Conservation (phyloP, 2,113 vertebrate genomes). For the Ariopsis seemanni region DNA sequence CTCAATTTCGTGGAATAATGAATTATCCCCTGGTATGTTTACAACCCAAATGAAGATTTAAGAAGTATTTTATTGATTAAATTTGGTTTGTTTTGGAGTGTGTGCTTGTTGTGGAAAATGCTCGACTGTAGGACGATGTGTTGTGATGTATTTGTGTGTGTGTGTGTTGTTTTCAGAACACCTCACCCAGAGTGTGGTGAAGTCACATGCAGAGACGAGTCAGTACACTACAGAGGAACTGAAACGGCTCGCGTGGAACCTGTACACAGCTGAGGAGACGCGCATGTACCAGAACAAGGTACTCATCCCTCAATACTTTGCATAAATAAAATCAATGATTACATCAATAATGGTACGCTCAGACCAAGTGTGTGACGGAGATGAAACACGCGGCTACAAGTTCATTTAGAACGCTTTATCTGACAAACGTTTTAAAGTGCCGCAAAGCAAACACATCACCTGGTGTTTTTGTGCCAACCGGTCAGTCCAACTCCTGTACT, state of each 20-base stretch:
- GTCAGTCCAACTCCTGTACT: too few species aligned
- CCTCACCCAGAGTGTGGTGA: slow-evolving; percentile 84
- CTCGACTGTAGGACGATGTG: neutral
- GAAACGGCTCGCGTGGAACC: slow-evolving; percentile 80
- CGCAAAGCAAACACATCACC: too few species aligned
- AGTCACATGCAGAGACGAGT: slow-evolving; percentile 86
- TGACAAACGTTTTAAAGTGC: too few species aligned
- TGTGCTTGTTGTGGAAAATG: neutral
- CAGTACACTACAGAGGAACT: slow-evolving; percentile 86
- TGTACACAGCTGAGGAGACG: slow-evolving; percentile 83
- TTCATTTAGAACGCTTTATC: too few species aligned
- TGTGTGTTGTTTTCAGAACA: slow-evolving; percentile 69
- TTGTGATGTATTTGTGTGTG: neutral
- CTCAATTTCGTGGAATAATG: too few species aligned
- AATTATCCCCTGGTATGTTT: neutral
- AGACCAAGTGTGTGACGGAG: too few species aligned
- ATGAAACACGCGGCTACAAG: too few species aligned
- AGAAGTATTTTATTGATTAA: neutral
- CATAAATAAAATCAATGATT: too few species aligned
- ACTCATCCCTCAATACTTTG: neutral
- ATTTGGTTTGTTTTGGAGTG: neutral
- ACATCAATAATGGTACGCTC: neutral
- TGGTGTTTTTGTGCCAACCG: too few species aligned
- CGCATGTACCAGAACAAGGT: slow-evolving; percentile 83
- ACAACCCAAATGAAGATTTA: neutral